These are phyloP conservation scores for Oreochromis mossambicus DNA, from an alignment of 2,797 vertebrate species.

Conservation along the genomic window DNA sequence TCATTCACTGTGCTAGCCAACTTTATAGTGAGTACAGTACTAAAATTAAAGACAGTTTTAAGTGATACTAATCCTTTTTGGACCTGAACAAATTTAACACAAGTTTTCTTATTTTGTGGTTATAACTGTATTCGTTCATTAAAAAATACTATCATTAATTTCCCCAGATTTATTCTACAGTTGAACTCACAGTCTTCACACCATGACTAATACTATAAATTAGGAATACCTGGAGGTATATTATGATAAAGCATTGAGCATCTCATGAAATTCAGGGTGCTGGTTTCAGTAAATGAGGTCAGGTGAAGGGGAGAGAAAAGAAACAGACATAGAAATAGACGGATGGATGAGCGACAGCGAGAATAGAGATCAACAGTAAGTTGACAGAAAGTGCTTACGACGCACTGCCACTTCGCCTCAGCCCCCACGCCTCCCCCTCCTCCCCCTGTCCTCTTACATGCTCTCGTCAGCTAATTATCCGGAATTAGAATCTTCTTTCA, in stretches of 20 bases:
- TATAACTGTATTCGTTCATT: background rate
- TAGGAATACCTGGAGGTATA: background rate
- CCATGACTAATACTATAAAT: background rate
- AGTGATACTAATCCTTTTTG: background rate
- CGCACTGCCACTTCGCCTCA: slow-evolving; percentile 72
- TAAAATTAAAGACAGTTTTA: background rate
- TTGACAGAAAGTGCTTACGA: slow-evolving; percentile 79
- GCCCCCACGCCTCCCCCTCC: slow-evolving; percentile 12
- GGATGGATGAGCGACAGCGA: slow-evolving; percentile 27
- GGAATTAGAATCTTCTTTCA: slow-evolving; percentile 84
- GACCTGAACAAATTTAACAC: background rate
- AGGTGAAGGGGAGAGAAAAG: slow-evolving; percentile 13
- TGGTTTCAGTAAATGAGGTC: slow-evolving; percentile 31
- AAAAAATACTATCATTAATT: background rate
- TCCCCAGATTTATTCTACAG: background rate
- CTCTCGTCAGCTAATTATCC: slow-evolving; percentile 84
- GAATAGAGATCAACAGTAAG: slow-evolving; percentile 58
- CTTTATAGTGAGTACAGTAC: background rate
- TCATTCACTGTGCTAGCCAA: background rate
- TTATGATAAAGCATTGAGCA: background rate
- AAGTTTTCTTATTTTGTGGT: background rate
- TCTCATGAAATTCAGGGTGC: background rate
- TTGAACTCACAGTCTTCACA: background rate
- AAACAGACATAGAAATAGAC: slow-evolving; percentile 3
- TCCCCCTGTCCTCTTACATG: slow-evolving; percentile 53